These are phyloP conservation scores for Eptatretus burgeri DNA, from an alignment of 2,113 vertebrate genomes.

Conservation along the genomic window DNA sequence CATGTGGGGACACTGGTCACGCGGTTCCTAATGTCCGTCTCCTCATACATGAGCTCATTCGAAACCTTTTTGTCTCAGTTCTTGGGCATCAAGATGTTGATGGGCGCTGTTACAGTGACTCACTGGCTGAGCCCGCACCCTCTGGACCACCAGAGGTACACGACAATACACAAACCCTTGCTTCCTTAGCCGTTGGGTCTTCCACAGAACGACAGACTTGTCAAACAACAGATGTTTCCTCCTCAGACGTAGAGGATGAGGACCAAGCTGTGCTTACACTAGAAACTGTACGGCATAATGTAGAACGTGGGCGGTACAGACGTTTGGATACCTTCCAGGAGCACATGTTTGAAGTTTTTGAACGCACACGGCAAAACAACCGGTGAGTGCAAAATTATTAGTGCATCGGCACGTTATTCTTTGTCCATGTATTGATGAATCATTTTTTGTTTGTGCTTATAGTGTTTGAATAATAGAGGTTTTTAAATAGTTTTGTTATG, in stretches of 20 bases:
- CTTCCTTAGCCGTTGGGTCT: slow-evolving; percentile 17
- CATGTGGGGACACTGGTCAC: neutral
- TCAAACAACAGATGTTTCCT: too few relatives aligned
- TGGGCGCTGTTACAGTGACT: slow-evolving; percentile 93
- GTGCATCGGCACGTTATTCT: too few relatives aligned
- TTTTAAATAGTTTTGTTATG: too few relatives aligned
- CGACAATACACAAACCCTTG: slow-evolving; percentile 45
- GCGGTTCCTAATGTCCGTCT: slow-evolving; percentile 50
- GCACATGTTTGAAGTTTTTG: slow-evolving; percentile 92
- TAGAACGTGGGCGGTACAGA: slow-evolving; percentile 60
- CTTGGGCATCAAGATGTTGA: slow-evolving; percentile 92
- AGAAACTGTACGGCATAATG: slow-evolving; percentile 62
- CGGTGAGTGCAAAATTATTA: slow-evolving; percentile 22
- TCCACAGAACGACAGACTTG: neutral
- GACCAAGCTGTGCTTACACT: slow-evolving; percentile 29
- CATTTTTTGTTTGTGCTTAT: too few relatives aligned
- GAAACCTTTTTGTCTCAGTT: slow-evolving; percentile 88
- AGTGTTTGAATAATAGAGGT: too few relatives aligned
- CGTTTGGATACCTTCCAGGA: slow-evolving; percentile 87
- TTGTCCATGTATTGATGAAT: too few relatives aligned
- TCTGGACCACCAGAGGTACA: slow-evolving; percentile 21
- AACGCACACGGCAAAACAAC: slow-evolving; percentile 64
- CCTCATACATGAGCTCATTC: slow-evolving; percentile 76
- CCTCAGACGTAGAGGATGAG: too few relatives aligned
- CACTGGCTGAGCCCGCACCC: slow-evolving; percentile 48